phyloP scores from a whole-genome alignment of 1,140 invertebrate genomes.

The Aphidius ervi region DNA sequence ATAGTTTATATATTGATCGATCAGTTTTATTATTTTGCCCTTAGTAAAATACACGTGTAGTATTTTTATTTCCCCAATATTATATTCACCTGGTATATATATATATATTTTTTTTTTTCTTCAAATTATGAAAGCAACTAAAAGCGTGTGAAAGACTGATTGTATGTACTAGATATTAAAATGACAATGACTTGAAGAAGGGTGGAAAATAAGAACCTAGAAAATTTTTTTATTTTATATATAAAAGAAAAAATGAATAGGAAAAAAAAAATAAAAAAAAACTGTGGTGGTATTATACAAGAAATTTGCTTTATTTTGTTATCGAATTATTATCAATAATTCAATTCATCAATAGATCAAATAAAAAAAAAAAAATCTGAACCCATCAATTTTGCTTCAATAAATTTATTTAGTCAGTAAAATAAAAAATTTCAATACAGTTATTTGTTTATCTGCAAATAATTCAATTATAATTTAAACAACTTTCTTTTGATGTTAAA shows the following conservation, averaged over 20 bases:
- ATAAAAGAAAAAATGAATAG: constrained; percentile 1
- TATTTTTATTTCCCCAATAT: neutral
- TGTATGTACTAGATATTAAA: constrained; percentile 9
- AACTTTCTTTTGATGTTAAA: too few species aligned
- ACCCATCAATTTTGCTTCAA: too few species aligned
- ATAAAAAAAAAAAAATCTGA: too few species aligned
- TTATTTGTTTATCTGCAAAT: too few species aligned
- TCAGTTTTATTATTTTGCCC: neutral
- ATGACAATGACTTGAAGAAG: constrained; percentile 11
- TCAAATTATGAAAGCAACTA: neutral
- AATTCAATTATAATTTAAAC: too few species aligned
- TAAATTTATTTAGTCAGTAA: too few species aligned
- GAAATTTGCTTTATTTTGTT: too few species aligned
- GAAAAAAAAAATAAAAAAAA: neutral
- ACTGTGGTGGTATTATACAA: neutral
- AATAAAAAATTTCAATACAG: too few species aligned
- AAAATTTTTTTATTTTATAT: too few species aligned
- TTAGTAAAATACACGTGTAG: neutral
- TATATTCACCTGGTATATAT: neutral
- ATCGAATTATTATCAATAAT: too few species aligned
- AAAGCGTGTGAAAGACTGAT: constrained; percentile 7
- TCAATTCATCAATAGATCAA: too few species aligned
- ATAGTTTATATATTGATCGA: constrained; percentile 10
- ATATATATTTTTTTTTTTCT: neutral
- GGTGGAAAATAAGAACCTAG: too few species aligned